Evolutionary conservation across 2,113 vertebrate species (phyloP).

Genomic region (Eolophus roseicapilla): DNA sequence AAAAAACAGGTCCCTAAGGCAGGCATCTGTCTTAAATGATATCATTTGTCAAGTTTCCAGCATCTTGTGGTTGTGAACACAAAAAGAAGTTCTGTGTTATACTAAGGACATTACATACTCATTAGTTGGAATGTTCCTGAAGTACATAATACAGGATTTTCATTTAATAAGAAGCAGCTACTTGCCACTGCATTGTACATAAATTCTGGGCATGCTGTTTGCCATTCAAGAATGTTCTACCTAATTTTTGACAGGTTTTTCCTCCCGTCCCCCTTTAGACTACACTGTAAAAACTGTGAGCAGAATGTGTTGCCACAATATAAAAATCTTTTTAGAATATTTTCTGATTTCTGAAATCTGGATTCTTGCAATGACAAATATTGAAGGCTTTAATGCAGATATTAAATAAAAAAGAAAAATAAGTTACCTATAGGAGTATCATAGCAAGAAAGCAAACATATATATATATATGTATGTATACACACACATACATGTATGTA

Average conservation of each 20-base stretch:
- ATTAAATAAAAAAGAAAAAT: not conserved
- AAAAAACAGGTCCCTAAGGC: conserved; percentile 77
- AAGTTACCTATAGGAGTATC: not conserved
- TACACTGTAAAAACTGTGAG: not conserved
- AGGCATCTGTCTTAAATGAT: conserved; percentile 82
- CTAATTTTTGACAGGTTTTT: conserved; percentile 51
- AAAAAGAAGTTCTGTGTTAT: conserved; percentile 71
- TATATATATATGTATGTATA: not conserved
- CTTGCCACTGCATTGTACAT: conserved; percentile 62
- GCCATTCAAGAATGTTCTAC: conserved; percentile 41
- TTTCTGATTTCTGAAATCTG: not conserved
- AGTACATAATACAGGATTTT: conserved; percentile 67
- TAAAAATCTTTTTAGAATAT: not conserved
- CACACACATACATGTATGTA: not conserved
- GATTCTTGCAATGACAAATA: not conserved
- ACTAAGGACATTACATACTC: conserved; percentile 70
- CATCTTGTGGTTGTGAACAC: conserved; percentile 72
- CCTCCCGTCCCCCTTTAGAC: not conserved
- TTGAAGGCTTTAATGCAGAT: not conserved
- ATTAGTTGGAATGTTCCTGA: conserved; percentile 71
- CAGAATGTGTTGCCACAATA: not conserved
- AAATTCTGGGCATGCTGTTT: conserved; percentile 59
- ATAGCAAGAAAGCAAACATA: not conserved
- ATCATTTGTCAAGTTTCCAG: conserved; percentile 81
- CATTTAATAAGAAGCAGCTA: conserved; percentile 74